phyloP scores from a whole-genome alignment of 2,888 invertebrate species.

The Lumbricus terrestris region DNA sequence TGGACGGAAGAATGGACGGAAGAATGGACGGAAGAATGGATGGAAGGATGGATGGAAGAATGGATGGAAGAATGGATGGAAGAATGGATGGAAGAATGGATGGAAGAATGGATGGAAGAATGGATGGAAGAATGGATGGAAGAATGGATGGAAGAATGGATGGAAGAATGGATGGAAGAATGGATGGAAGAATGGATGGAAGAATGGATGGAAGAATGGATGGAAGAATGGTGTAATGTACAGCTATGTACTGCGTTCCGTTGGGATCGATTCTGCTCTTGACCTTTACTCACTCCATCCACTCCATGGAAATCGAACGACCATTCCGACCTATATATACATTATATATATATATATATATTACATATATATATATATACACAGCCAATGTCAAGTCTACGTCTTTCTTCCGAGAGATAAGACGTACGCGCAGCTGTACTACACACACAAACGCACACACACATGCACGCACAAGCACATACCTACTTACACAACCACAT shows the following conservation, averaged over 20 bases:
- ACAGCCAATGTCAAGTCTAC: background rate
- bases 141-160: background rate
- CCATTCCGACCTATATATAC: background rate
- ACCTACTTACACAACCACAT: no score
- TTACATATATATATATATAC: background rate
- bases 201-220: no score
- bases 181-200: background rate
- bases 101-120: background rate
- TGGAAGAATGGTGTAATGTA: background rate
- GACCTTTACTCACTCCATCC: background rate
- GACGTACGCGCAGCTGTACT: no score
- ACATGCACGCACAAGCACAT: background rate
- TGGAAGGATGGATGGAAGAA: no score
- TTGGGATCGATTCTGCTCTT: background rate
- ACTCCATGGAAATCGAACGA: background rate
- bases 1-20: background rate
- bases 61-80: background rate
- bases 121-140: no score
- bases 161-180: no score
- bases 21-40: no score
- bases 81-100: no score
- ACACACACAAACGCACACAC: background rate
- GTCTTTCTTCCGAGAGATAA: background rate
- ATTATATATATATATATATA: no score
- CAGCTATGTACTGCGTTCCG: background rate